phyloP scores from a whole-genome alignment of 2,113 vertebrate species.

The Gasterosteus nipponicus region DNA sequence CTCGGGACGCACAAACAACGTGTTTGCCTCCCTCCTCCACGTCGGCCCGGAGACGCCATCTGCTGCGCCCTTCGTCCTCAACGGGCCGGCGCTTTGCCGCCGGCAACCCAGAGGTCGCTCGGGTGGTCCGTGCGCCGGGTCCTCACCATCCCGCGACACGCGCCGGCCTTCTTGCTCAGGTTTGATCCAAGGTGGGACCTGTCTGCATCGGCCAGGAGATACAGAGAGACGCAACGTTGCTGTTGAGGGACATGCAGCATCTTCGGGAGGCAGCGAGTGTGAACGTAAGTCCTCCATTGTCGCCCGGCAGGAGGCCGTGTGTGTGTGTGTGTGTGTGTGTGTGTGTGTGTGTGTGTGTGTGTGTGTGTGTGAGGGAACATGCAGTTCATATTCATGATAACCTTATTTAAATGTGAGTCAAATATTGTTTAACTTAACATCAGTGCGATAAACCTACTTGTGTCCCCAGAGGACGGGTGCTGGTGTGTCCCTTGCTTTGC shows the following conservation, averaged over 20 bases:
- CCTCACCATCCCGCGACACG: not conserved
- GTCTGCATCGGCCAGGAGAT: not conserved
- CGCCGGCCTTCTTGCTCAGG: not conserved
- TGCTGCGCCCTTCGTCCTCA: conserved; percentile 20
- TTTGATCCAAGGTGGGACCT: not conserved
- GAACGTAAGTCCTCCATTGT: no score
- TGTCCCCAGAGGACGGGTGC: not conserved
- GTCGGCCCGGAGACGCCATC: conserved; percentile 25
- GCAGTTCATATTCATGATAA: not conserved
- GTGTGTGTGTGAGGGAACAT: no score
- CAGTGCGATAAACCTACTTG: no score
- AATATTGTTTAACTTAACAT: not conserved
- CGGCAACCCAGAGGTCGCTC: conserved; percentile 15
- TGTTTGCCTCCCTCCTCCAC: conserved; percentile 12
- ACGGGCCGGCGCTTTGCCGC: conserved; percentile 7
- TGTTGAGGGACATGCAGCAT: not conserved
- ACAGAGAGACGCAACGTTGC: no score
- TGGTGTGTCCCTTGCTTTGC: not conserved
- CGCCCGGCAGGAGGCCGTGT: no score
- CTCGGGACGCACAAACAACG: conserved; percentile 22
- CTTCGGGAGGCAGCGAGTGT: not conserved
- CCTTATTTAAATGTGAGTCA: not conserved
- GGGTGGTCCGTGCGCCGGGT: not conserved
- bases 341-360: no score
- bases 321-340: no score